A percentile compares a stretch with the other conserved stretches of the same genome.
Evolutionary conservation across 2,888 invertebrate genomes (phyloP).

Genomic region (Polyommatus icarus): DNA sequence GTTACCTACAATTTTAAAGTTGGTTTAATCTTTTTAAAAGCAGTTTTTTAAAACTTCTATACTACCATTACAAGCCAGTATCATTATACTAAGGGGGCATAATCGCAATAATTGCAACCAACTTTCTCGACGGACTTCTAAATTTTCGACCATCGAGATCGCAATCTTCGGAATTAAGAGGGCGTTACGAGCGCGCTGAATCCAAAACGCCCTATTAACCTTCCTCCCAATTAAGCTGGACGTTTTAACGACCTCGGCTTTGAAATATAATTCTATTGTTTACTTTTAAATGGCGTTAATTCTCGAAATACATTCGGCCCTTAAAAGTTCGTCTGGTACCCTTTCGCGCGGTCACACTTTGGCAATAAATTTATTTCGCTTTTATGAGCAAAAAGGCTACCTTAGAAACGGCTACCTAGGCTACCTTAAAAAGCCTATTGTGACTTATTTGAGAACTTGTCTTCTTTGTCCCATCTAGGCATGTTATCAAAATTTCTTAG

Average conservation of each 20-base stretch:
- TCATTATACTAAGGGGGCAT: not conserved
- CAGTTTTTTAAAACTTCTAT: no score
- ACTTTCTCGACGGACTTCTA: conserved; percentile 27
- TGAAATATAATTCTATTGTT: conserved; percentile 32
- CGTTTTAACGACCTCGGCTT: conserved; percentile 31
- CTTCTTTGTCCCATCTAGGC: no score
- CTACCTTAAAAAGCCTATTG: no score
- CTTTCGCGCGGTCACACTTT: not conserved
- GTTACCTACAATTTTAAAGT: no score
- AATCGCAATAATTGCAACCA: not conserved
- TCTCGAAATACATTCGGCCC: not conserved
- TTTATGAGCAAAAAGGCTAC: no score
- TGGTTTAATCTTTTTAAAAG: no score
- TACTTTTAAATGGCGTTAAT: conserved; percentile 25
- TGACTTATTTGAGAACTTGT: no score
- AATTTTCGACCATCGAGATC: conserved; percentile 38
- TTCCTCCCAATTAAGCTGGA: conserved; percentile 35
- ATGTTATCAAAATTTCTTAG: no score
- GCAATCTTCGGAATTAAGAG: conserved; percentile 39
- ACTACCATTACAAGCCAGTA: not conserved
- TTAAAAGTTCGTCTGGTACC: conserved; percentile 5
- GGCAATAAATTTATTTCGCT: not conserved
- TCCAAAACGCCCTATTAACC: conserved; percentile 40
- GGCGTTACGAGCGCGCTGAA: conserved; percentile 37
- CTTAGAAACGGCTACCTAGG: no score